These are phyloP conservation scores for Parazoanthus atlanticus DNA, from an alignment of 92 coral and sea anemone genomes.

Conservation along the genomic window DNA sequence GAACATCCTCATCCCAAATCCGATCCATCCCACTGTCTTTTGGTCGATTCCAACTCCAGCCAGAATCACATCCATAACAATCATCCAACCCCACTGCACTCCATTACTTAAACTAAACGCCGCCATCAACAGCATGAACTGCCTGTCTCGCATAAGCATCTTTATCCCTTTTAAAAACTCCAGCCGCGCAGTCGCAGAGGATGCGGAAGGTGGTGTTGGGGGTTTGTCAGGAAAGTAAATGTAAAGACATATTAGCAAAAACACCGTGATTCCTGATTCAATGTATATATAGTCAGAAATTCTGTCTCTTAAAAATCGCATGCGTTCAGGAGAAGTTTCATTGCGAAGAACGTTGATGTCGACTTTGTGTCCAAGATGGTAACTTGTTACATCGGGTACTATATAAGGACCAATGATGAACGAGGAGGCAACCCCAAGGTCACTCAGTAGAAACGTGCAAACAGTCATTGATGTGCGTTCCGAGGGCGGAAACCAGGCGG, in stretches of 20 bases:
- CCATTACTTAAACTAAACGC: conserved; percentile 85
- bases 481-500: conserved; percentile 91
- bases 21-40: conserved; percentile 94
- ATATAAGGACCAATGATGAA: conserved; percentile 75
- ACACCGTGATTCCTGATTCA: conserved; percentile 67
- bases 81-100: conserved; percentile 91
- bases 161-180: conserved; percentile 78
- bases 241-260: conserved; percentile 60
- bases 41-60: conserved; percentile 87
- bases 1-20: conserved; percentile 79
- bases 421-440: conserved; percentile 78
- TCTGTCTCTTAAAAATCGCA: conserved; percentile 59
- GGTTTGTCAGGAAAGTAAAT: conserved; percentile 90
- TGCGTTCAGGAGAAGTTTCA: conserved; percentile 56
- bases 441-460: conserved; percentile 69
- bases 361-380: conserved; percentile 61
- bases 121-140: conserved; percentile 67
- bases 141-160: conserved; percentile 65
- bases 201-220: too few relatives aligned
- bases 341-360: conserved; percentile 69
- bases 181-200: too few relatives aligned
- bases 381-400: conserved; percentile 81
- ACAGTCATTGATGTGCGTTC: conserved; percentile 92
- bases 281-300: conserved; percentile 69
- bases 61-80: conserved; percentile 85